A percentile compares a stretch with the other conserved stretches of the same genome.
These are phyloP conservation scores for Alfaro cultratus DNA, from an alignment of 2,797 vertebrate genomes.

Conservation along the genomic window DNA sequence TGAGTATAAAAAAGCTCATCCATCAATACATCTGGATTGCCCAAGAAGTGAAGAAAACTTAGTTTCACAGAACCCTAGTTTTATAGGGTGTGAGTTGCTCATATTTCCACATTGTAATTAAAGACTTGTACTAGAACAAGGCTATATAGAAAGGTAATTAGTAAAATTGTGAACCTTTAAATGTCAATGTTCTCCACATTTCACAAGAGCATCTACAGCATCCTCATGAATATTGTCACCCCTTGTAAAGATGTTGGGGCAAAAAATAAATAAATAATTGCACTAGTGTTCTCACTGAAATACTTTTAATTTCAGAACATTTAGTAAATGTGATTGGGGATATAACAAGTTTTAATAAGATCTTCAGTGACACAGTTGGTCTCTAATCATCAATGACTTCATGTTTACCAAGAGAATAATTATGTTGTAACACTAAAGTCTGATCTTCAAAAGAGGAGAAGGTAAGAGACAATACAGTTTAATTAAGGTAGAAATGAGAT, in stretches of 20 bases:
- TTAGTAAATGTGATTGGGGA: background rate
- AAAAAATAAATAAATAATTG: no score
- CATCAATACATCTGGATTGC: constrained; percentile 29
- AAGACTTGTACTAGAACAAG: constrained; percentile 32
- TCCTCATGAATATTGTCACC: background rate
- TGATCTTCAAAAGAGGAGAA: background rate
- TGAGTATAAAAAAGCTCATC: constrained; percentile 29
- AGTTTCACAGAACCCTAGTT: constrained; percentile 72
- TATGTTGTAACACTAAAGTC: background rate
- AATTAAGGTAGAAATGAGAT: background rate
- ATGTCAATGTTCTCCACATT: background rate
- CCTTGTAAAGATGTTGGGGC: background rate
- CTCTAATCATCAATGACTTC: background rate
- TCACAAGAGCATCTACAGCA: background rate
- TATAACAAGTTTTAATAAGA: background rate
- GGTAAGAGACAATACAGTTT: background rate
- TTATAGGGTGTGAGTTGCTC: constrained; percentile 69
- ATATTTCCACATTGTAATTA: constrained; percentile 39
- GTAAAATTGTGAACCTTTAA: constrained; percentile 24
- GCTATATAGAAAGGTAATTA: constrained; percentile 40
- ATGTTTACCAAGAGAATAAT: background rate
- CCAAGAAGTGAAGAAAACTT: constrained; percentile 31
- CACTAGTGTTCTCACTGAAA: background rate
- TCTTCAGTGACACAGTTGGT: background rate
- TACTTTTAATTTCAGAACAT: background rate